Base-by-base conservation (phyloP, 2,797 vertebrate genomes). In the Gephyroberyx darwinii region DNA sequence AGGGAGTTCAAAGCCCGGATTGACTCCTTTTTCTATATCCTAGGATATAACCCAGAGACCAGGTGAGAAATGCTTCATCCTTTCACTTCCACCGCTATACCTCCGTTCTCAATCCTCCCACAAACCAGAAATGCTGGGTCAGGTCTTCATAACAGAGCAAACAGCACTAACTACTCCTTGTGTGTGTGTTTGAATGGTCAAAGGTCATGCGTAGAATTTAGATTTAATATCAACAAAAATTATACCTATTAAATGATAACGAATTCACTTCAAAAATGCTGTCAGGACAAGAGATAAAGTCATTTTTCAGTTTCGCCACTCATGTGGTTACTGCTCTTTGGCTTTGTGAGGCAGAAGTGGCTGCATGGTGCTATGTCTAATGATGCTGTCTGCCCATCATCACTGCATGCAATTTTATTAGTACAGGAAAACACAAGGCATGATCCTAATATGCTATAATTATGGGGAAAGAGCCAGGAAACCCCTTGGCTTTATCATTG, bases 1-100 rank as follows among this genome's bases (percentile, higher is more conserved):
- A 95, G 96, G 94, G 98, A 99, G 92, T 99, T 99, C 92, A 98
- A 98, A 95, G 96, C 98, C 75, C 95, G 96, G 79, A 95, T 96
- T 86, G 97, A 99, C 95, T 98, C 97, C 70, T 99, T 99, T 93
- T 99, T 99, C 95, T 99, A 99, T 92, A 99, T 99, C 87, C 91
- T 99, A 81, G 98, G 98, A 92, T 99, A 99, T 82, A 99, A 99
- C 92, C 98, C 98, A 88, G 98, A 99, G 92, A 99, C 98, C 75
- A 98, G 98, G 98, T 99, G 93, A 96, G 96, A 79, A 80, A 45
- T 73, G 69, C 33, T 59, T 14, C 47, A 33, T 78, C 45, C 37
- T 8, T 4, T 69, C 47, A 35, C 0, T 33, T 33, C 20, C 39
- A 52, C 57, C 54, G 31, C 58, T 37, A 19, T 43, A 10, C 6